A percentile compares a stretch with the other conserved stretches of the same genome.
These are phyloP conservation scores for Chrysomallon squamiferum DNA, from an alignment of 1,140 invertebrate genomes.

Conservation along the genomic window DNA sequence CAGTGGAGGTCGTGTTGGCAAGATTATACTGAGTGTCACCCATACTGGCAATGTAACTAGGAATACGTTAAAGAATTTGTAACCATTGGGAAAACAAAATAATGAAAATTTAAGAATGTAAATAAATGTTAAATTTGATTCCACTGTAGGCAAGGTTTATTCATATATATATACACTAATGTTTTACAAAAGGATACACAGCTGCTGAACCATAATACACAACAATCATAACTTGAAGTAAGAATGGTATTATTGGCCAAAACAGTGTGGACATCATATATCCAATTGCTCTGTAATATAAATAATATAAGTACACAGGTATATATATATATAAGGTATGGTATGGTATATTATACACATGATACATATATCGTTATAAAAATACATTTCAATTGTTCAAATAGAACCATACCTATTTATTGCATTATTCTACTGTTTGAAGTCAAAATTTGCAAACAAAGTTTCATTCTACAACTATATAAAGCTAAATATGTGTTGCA, in stretches of 20 bases:
- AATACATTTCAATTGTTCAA: too few relatives aligned
- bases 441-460: too few relatives aligned
- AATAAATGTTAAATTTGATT: neutral
- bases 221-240: slow-evolving; percentile 78
- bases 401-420: too few relatives aligned
- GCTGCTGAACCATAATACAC: slow-evolving; percentile 76
- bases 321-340: neutral
- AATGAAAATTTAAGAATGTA: slow-evolving; percentile 5
- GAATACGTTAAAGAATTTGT: neutral
- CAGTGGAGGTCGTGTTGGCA: slow-evolving; percentile 30
- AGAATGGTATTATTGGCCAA: slow-evolving; percentile 91
- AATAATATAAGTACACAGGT: slow-evolving; percentile 16
- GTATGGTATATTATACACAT: too few relatives aligned
- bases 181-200: slow-evolving; percentile 65
- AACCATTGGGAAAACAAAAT: neutral
- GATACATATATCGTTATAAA: too few relatives aligned
- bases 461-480: too few relatives aligned
- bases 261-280: slow-evolving; percentile 83
- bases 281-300: slow-evolving; percentile 79
- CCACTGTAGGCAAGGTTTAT: neutral
- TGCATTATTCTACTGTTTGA: too few relatives aligned
- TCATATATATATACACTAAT: neutral
- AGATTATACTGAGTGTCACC: slow-evolving; percentile 36
- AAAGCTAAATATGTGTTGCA: too few relatives aligned
- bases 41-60: slow-evolving; percentile 50